Base-by-base conservation (phyloP, 2,797 vertebrate genomes). In the Distichodus sexfasciatus region DNA sequence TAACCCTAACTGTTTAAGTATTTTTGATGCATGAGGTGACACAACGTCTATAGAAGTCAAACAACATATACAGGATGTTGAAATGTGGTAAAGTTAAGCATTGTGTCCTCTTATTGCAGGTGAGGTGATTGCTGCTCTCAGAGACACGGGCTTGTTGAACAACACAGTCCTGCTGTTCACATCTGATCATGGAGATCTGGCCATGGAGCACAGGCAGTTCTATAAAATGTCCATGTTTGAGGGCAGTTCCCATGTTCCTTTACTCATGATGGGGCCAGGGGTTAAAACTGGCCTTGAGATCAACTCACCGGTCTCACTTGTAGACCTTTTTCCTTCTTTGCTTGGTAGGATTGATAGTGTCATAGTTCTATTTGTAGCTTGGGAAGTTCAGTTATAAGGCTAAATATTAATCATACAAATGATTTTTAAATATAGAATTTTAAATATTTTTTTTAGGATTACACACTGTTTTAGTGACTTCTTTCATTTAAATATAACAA, bases 191-290 rank as follows among this genome's bases (percentile, higher is more conserved):
- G 96, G 96, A 14, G 97, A 99, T 57, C 83, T 99, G 36, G 96
- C 96, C 38, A 98, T 99, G 96, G 96, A 99, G 41, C 97, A 99
- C 83, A 90, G 93, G 17, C 96, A 98, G 86, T 99, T 97, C 85
- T 99, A 98, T 76, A 98, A 99, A 88, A 98, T 99, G 97, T 98
- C 96, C 43, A 98, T 99, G 97, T 98, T 95, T 68, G 96, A 99
- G 85, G 96, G 94, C 71, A 98, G 97, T 51, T 91, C 93, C n/a
- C 97, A 95, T 19, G 76, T 98, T 69, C 96, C 97, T 5, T 89
- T 98, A 60, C 48, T 98, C 69, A 79, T 95, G 53, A 93, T 92
- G 93, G 97, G 96, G 0, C 94, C 95, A 1, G 86, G 88, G 3
- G 55, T 97, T 60, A 88, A 80, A 75, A 76, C 90, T n/a, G 89